Evolutionary conservation across 2,797 vertebrate species (phyloP), one percentile per base, ranked within the genome.

Genomic region (Epinephelus awoara): DNA sequence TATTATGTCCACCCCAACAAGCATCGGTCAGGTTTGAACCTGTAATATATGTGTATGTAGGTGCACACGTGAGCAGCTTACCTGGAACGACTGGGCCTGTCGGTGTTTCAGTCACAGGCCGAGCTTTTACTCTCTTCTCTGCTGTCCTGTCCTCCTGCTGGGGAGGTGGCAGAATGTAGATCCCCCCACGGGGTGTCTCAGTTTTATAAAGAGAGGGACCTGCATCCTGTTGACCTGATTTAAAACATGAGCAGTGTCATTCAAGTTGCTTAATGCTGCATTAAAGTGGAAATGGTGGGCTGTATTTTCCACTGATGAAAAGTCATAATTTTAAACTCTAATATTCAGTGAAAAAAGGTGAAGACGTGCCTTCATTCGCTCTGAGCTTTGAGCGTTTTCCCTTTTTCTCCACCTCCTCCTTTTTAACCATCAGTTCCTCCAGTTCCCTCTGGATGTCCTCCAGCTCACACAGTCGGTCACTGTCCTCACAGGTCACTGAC

Each of bases 361-460:
- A 17, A 65, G 19, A 55, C 51, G 1, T 27, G 40, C 66, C 51
- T 44, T 27, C 1, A 3, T 56, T n/a, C 3, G 2, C 25, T 47
- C 1, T 3, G 40, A 56, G 4, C 10, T 1, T 15, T 25, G 21
- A 12, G 19, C 2, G 11, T 0, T 5, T 5, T 29, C 11, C 38
- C 0, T 17, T 6, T 25, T 59, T 52, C 40, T 64, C 9, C 64
- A 93, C 5, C 46, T 81, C 63, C 63, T 75, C 25, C 67, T 87
- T 89, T 54, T 75, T 72, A 2, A 6, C n/a, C 40, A 46, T 47
- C 78, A 95, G 85, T n/a, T 73, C 59, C 34, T 89, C 46, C 44
- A 94, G 50, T 80, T 94, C 93, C 42, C 51, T 77, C 67, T 88
- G 61, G 40, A 94, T 77, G 67, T 6, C 46, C 57, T 85, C 78